phyloP scores from a whole-genome alignment of 2,797 vertebrate species.

The Chloroceryle amazona region DNA sequence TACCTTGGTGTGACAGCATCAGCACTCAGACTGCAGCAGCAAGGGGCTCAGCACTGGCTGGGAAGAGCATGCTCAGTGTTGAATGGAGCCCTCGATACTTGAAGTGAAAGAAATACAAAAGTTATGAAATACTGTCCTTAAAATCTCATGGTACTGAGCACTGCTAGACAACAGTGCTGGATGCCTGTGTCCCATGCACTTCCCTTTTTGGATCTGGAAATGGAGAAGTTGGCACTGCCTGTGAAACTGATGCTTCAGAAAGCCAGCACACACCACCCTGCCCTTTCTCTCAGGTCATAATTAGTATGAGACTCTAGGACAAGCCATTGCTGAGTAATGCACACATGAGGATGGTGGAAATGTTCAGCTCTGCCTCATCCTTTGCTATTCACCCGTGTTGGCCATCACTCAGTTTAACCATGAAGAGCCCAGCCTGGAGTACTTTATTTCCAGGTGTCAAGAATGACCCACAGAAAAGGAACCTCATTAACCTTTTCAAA shows the following conservation, averaged over 20 bases:
- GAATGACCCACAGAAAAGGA: background rate
- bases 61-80: background rate
- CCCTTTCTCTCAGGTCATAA: background rate
- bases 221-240: background rate
- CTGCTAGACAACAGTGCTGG: background rate
- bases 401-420: background rate
- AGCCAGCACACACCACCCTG: background rate
- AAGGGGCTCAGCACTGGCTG: fast-evolving
- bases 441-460: background rate
- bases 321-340: background rate
- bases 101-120: background rate
- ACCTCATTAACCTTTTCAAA: background rate
- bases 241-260: background rate
- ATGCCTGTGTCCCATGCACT: background rate
- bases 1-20: background rate
- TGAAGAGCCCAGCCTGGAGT: background rate
- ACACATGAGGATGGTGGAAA: background rate
- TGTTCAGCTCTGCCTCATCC: background rate
- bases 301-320: background rate
- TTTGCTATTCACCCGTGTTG: background rate
- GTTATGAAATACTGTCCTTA: background rate
- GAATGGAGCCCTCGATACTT: background rate
- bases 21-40: background rate
- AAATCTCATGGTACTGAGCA: background rate
- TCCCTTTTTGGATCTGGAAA: background rate